Evolutionary conservation across 2,113 vertebrate genomes (phyloP), one percentile per base, ranked within the genome.

Genomic region (Serinus canaria): DNA sequence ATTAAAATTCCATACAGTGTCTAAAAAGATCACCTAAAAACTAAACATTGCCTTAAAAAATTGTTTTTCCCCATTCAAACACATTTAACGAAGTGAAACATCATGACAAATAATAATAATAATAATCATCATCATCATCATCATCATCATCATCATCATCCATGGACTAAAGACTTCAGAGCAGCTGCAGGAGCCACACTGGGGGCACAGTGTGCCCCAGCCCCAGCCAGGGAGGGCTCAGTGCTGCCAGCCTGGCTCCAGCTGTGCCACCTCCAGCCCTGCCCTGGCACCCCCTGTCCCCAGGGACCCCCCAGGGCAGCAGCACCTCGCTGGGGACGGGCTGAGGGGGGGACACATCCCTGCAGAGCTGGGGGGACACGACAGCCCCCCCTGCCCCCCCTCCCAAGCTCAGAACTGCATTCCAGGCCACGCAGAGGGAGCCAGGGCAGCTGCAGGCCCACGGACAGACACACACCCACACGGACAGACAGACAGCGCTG

Each of bases 1-100:
- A 96, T 96, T 92, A 88, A 85, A 93, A 78, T 89, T 89, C 87
- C 91, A 81, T 89, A 97, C 87, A 96, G 94, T 94, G 94, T 81
- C 94, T 96, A 95, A 92, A 92, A 96, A 97, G 95, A 69, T 93
- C 67, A 10, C 59, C 95, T 97, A 97, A 90, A 95, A 97, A 84
- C 96, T 96, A 96, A 94, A 95, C 84, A 81, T 96, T 8, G 62
- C 78, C 82, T 92, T 89, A 96, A 95, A 96, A 95, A 77, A 9
- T 46, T 19, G 87, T 3, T 55, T 60, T 75, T 76, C 28, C 63
- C 87, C 89, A 70, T 89, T 95, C 89, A 50, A 96, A 90, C 87
- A 96, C 95, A 95, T 94, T 94, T 73, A 96, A 96, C 77, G 1
- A 89, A 89, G 91, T 93, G 94, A 96, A 96, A 97, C 94, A 53